phyloP scores from a whole-genome alignment of 2,797 vertebrate genomes.

The Poliocrania exsul region DNA sequence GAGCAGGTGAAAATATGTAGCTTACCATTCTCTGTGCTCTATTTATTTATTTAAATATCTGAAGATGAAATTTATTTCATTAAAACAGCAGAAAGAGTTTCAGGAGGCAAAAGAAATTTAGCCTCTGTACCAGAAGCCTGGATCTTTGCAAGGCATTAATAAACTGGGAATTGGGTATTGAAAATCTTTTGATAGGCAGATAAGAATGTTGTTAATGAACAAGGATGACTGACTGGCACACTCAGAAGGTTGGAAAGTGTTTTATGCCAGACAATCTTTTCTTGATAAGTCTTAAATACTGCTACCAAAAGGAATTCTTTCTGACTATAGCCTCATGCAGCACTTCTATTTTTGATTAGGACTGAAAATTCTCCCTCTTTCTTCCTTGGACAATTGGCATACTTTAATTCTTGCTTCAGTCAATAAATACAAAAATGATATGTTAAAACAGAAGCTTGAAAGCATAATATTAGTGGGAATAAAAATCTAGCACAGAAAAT shows the following conservation, averaged over 20 bases:
- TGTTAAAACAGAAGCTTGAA: not conserved
- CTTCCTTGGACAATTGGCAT: not conserved
- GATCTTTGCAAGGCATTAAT: not conserved
- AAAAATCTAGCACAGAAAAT: not conserved
- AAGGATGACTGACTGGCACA: not conserved
- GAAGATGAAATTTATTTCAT: not conserved
- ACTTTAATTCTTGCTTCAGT: not conserved
- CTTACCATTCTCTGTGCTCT: not conserved
- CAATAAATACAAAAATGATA: not conserved
- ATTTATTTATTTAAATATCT: not conserved
- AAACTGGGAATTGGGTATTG: not conserved
- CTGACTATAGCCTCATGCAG: accelerated
- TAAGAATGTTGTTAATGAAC: not conserved
- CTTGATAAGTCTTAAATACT: not conserved
- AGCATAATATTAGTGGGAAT: not conserved
- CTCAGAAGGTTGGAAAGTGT: not conserved
- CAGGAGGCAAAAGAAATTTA: not conserved
- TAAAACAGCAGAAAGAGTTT: not conserved
- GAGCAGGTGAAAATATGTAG: not conserved
- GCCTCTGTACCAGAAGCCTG: not conserved
- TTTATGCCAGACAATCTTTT: not conserved
- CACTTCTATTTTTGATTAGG: not conserved
- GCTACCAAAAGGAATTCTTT: not conserved
- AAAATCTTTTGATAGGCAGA: not conserved
- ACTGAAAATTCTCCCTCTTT: not conserved